Conservation (phyloP, 37 sponge, comb jelly and placozoan genomes). For the Haliclona indistincta region DNA sequence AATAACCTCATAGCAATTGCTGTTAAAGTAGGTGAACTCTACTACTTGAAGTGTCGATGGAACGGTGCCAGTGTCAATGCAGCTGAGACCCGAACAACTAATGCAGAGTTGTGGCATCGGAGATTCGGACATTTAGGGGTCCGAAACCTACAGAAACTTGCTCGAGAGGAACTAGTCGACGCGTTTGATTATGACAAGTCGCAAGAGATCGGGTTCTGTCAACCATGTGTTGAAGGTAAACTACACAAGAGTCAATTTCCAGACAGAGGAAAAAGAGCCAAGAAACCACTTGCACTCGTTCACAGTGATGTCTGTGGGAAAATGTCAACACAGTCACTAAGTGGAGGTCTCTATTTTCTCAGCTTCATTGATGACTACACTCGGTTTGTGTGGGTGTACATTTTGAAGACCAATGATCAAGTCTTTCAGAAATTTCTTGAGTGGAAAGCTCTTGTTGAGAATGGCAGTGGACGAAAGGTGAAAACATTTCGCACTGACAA, state of each 20-base stretch:
- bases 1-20: slow-evolving; percentile 4
- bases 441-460: slow-evolving; percentile 69
- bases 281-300: slow-evolving; percentile 43
- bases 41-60: slow-evolving; percentile 8
- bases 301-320: slow-evolving; percentile 62
- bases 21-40: neutral
- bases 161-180: slow-evolving; percentile 5
- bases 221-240: slow-evolving; percentile 38
- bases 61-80: neutral
- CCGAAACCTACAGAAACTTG: slow-evolving; percentile 2
- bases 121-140: slow-evolving; percentile 1
- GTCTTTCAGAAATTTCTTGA: slow-evolving; percentile 49
- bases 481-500: slow-evolving; percentile 54
- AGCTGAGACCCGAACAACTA: neutral
- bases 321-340: slow-evolving; percentile 31
- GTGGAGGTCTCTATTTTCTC: slow-evolving; percentile 63
- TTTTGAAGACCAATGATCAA: slow-evolving; percentile 44
- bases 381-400: slow-evolving; percentile 56
- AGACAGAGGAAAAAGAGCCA: slow-evolving; percentile 22
- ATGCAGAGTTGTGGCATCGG: neutral
- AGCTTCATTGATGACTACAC: slow-evolving; percentile 63
- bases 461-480: slow-evolving; percentile 36
- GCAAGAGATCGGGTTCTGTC: neutral
- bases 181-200: slow-evolving; percentile 6
- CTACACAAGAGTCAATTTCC: slow-evolving; percentile 36